A percentile compares a stretch with the other conserved stretches of the same genome.
Conservation (phyloP, 1,140 invertebrate genomes). For the Proales similis region DNA sequence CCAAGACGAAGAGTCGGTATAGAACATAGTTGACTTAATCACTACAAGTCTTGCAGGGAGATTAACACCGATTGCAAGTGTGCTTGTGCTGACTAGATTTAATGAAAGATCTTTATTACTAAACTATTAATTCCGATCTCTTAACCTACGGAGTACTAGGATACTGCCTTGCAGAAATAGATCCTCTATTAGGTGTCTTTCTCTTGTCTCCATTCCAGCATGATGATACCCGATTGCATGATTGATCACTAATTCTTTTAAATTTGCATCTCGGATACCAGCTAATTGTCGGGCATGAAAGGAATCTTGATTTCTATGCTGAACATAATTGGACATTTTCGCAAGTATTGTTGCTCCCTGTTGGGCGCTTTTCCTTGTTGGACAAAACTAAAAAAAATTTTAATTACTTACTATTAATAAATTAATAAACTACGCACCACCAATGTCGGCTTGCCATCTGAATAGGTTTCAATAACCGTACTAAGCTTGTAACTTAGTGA, state of each 20-base stretch:
- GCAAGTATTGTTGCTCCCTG: slow-evolving; percentile 62
- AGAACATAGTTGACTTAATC: slow-evolving; percentile 63
- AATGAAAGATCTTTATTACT: no score
- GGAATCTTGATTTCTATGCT: slow-evolving; percentile 53
- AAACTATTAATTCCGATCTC: neutral
- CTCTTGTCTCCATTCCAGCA: slow-evolving; percentile 63
- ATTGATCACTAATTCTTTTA: slow-evolving; percentile 59
- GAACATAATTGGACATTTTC: slow-evolving; percentile 58
- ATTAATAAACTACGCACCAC: slow-evolving; percentile 54
- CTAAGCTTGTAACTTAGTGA: slow-evolving; percentile 66
- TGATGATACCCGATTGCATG: slow-evolving; percentile 68
- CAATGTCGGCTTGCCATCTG: slow-evolving; percentile 65
- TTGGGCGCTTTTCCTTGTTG: slow-evolving; percentile 65
- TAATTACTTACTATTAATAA: slow-evolving; percentile 44
- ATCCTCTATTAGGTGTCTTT: slow-evolving; percentile 61
- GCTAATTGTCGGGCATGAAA: slow-evolving; percentile 47
- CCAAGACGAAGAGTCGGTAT: slow-evolving; percentile 60
- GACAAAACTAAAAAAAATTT: slow-evolving; percentile 62
- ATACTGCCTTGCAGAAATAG: slow-evolving; percentile 61
- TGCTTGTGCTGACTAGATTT: slow-evolving; percentile 49
- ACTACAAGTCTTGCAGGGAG: slow-evolving; percentile 72
- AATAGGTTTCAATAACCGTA: slow-evolving; percentile 63
- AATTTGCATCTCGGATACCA: slow-evolving; percentile 58
- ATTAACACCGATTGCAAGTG: slow-evolving; percentile 70
- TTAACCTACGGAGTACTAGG: slow-evolving; percentile 58